These are phyloP conservation scores for Benitochromis conjunctus DNA, from an alignment of 2,113 vertebrate genomes.

Conservation along the genomic window DNA sequence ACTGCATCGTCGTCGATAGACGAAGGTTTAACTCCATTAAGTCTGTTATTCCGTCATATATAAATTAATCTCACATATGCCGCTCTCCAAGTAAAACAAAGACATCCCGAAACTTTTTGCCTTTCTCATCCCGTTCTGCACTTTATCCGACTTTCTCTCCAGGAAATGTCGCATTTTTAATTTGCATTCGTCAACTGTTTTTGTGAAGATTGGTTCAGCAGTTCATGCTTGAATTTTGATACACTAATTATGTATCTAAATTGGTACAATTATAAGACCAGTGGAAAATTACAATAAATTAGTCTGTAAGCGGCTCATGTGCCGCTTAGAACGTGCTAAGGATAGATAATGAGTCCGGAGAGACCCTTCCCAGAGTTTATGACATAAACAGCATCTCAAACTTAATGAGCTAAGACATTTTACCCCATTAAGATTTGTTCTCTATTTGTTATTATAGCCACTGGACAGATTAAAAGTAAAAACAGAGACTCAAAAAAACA, in stretches of 20 bases:
- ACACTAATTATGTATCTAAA: constrained; percentile 24
- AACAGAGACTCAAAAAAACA: neutral
- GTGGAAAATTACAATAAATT: constrained; percentile 11
- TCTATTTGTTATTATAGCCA: neutral
- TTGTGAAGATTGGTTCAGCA: neutral
- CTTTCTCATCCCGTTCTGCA: neutral
- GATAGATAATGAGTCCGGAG: constrained; percentile 11
- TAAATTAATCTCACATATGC: neutral
- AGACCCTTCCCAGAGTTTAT: neutral
- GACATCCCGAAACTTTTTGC: neutral
- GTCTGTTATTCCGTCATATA: neutral
- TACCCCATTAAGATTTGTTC: neutral
- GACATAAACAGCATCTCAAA: neutral
- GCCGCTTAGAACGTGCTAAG: neutral
- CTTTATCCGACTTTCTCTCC: neutral
- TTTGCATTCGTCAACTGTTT: neutral
- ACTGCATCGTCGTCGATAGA: neutral
- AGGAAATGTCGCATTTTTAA: neutral
- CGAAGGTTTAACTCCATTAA: neutral
- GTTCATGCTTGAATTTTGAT: neutral
- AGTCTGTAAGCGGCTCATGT: neutral
- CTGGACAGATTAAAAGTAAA: neutral
- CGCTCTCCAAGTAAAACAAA: neutral
- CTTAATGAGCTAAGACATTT: neutral
- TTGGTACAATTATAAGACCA: constrained; percentile 5